Base-by-base conservation (phyloP, 2,113 vertebrate species). In the Thunnus maccoyii region DNA sequence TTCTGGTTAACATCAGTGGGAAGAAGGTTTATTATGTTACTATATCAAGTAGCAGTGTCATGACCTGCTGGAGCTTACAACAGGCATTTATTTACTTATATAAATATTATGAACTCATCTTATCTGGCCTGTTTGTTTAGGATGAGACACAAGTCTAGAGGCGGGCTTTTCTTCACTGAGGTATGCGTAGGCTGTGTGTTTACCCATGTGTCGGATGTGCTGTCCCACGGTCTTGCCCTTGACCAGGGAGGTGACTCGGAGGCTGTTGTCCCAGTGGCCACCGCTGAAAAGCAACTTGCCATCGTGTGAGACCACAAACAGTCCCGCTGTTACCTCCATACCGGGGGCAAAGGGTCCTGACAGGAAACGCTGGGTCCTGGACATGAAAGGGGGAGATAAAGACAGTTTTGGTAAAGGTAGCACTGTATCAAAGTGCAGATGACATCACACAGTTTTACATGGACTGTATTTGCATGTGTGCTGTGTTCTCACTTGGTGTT, bases 251-350 rank as follows among this genome's bases (percentile, higher is more conserved):
- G 97, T 98, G 84, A 99, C 97, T 90, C 97, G 93, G 66, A 99
- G 93, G 90, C 98, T 99, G 85, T 99, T 99, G 94, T 99, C 98
- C 98, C 98, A 99, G 87, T 99, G 97, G 4, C 98, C 98, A 3
- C 97, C 97, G 78, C 97, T 99, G 85, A 99, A 99, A 57, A 99
- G 97, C 82, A 99, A 82, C 93, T 98, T 99, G n/a, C 97, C 97
- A 32, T 99, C 98, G 27, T 98, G 98, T 18, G 98, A 99, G 63
- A 98, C 95, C 30, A 97, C 96, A 86, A 99, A 99, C 50, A 99
- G 83, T 52, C 95, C 96, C 0, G 97, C 94, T 0, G 94, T 94
- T 15, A 99, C 93, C 69, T 97, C 96, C 84, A 99, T 91, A 0
- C 96, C 96, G 0, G 97, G 98, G 78, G 97, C 96, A 83, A 99